Base-by-base conservation (phyloP, 2,888 invertebrate genomes). In the Dysmachus trigonus region DNA sequence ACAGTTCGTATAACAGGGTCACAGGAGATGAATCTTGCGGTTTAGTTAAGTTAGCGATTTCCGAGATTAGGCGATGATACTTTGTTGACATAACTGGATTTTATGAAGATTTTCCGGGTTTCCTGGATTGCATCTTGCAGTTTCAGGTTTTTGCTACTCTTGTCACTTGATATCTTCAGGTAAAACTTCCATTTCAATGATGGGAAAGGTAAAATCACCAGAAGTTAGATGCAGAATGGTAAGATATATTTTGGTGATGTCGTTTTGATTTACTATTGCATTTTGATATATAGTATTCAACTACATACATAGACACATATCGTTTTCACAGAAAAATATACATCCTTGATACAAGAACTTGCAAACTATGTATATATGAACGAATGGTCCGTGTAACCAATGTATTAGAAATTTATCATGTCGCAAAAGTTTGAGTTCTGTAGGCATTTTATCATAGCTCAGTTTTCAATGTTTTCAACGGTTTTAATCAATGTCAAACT, bases 31-130 rank as follows among this genome's bases (percentile, higher is more conserved):
- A 51, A 51, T 31, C 30, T 79, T 62, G 62, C 51, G 31, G 51
- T 62, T 71, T 82, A 82, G 71, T 62, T 8, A 71, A 82, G 31
- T 82, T 71, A 62, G 38, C 82, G 22, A 82, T 62, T 82, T 53
- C 71, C 13, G 82, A 82, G 35, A 82, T 82, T 82, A 82, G 18
- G 35, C 33, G 33, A 35, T 82, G 71, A 82, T 62, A 62, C 38
- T 53, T 82, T 62, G 53, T 82, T 82, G 82, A 82, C 71, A 18
- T 71, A 82, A 82, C 71, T 62, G 53, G 82, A 82, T 82, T 82
- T 82, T 79, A 30, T 22, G 7, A 62, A 62, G 62, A 62, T 62
- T 22, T 62, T 62, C 62, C 27, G 62, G 62, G 18, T n/a, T 10
- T 62, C 27, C 62, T 22, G 22, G 62, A 27, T 27, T 62, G 62